Conservation (phyloP, 1,140 invertebrate genomes). For the Octopus bimaculoides region DNA sequence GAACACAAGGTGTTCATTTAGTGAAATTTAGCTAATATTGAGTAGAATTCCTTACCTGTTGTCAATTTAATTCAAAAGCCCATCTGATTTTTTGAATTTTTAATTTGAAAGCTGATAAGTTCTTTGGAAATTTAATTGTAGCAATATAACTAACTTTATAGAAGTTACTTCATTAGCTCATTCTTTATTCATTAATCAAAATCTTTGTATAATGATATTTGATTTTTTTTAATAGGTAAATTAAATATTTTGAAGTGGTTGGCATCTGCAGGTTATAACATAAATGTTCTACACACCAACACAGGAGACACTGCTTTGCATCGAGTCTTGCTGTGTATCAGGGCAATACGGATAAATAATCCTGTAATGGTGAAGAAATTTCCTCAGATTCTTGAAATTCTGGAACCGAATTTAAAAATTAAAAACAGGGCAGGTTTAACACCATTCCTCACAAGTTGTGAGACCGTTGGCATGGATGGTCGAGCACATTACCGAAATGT, state of each 20-base stretch:
- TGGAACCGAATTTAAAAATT: neutral
- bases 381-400: neutral
- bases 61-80: no score
- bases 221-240: neutral
- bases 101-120: no score
- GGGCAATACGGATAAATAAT: neutral
- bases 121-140: no score
- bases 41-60: no score
- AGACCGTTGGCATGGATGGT: neutral
- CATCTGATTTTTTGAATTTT: no score
- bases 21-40: no score
- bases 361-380: neutral
- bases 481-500: neutral
- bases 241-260: neutral
- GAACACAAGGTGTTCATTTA: no score
- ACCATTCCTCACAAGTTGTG: neutral
- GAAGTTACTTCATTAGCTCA: no score
- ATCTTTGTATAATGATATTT: no score
- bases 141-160: no score
- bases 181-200: no score
- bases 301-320: slow-evolving; percentile 3
- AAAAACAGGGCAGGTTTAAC: neutral
- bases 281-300: neutral
- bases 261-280: neutral
- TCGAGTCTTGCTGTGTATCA: neutral